Evolutionary conservation across 2,113 vertebrate genomes (phyloP).

Genomic region (Pterocles orientalis): DNA sequence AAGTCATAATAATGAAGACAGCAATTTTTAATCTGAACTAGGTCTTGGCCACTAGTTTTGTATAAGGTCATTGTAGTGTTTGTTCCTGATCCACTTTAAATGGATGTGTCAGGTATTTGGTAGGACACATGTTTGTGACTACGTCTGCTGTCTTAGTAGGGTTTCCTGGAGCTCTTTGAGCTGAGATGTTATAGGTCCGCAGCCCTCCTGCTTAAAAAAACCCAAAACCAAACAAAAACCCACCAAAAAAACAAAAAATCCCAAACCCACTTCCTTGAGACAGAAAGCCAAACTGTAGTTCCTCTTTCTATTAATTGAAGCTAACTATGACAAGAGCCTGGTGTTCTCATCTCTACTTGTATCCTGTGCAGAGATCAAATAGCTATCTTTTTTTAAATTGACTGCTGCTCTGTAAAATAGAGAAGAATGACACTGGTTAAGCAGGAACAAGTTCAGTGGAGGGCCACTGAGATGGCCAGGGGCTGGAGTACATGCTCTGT

Average conservation of each 20-base stretch:
- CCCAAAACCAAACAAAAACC: too few relatives aligned
- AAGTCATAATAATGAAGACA: neutral
- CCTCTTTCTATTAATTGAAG: neutral
- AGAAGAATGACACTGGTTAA: neutral
- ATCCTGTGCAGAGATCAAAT: neutral
- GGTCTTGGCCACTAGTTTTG: neutral
- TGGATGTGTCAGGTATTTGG: neutral
- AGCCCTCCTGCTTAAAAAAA: neutral
- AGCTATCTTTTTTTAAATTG: neutral
- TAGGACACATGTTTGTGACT: neutral
- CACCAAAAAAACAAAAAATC: too few relatives aligned
- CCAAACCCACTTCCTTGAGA: neutral
- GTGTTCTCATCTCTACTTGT: neutral
- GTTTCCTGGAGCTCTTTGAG: neutral
- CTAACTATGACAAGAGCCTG: neutral
- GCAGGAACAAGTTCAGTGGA: neutral
- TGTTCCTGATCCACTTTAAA: neutral
- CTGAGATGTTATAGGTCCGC: neutral
- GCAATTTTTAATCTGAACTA: neutral
- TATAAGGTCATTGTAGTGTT: neutral
- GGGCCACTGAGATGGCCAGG: neutral
- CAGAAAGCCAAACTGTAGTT: neutral
- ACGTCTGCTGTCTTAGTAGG: neutral
- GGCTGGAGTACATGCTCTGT: neutral
- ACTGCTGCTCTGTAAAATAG: neutral